Percentiles rank a stretch among this genome's conserved stretches.
phyloP scores from a whole-genome alignment of 2,888 invertebrate genomes.

The Eupithecia exiguata region DNA sequence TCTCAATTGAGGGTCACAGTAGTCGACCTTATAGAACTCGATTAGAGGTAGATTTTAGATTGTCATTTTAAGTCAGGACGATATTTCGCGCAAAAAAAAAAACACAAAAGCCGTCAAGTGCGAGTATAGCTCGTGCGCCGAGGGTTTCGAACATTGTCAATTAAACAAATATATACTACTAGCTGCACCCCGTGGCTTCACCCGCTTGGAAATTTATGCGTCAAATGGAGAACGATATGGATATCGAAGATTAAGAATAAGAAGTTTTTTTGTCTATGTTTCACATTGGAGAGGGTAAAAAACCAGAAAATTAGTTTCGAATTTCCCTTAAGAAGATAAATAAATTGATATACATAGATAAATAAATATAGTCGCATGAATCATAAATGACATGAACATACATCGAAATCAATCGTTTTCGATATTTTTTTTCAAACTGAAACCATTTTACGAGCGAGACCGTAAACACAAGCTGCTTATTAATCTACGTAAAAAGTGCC shows the following conservation, averaged over 20 bases:
- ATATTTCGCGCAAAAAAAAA: not conserved
- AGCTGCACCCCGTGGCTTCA: too few species aligned
- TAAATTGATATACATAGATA: not conserved
- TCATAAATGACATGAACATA: constrained; percentile 22
- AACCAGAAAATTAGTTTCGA: not conserved
- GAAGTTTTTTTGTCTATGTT: too few species aligned
- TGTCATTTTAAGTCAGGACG: not conserved
- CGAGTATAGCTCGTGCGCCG: too few species aligned
- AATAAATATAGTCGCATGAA: not conserved
- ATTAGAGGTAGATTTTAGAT: not conserved
- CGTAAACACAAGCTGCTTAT: constrained; percentile 52
- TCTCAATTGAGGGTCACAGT: constrained; percentile 40
- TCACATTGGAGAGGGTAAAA: not conserved
- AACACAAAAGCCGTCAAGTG: too few species aligned
- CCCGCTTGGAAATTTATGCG: too few species aligned
- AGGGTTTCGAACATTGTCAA: too few species aligned
- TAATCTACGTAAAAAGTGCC: constrained; percentile 51
- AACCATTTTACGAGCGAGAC: constrained; percentile 34
- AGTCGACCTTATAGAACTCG: not conserved
- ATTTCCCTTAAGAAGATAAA: not conserved
- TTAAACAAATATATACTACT: too few species aligned
- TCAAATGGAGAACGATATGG: too few species aligned
- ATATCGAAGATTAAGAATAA: too few species aligned
- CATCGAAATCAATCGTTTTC: constrained; percentile 14
- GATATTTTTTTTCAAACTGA: constrained; percentile 30